These are phyloP conservation scores for Tetrao urogallus DNA, from an alignment of 2,113 vertebrate species.

Conservation along the genomic window DNA sequence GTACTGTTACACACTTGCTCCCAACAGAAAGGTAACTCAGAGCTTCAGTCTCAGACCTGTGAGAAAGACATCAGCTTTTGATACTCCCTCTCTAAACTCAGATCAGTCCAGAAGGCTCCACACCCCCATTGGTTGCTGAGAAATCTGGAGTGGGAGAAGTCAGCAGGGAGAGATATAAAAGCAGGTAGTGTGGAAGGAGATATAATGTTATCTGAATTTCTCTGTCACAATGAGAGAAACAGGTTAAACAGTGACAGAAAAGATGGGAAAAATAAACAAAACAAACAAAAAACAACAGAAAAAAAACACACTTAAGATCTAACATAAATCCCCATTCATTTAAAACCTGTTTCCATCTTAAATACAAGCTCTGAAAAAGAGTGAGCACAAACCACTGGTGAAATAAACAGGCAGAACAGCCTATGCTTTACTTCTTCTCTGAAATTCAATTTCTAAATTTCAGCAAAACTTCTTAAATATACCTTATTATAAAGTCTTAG, in stretches of 20 bases:
- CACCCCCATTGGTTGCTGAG: not conserved
- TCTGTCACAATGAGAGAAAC: not conserved
- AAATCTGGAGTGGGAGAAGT: not conserved
- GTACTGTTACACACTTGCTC: not conserved
- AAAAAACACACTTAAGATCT: not conserved
- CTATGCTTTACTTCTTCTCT: not conserved
- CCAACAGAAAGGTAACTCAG: not conserved
- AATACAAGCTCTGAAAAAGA: not conserved
- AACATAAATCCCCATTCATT: not conserved
- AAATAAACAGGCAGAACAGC: not conserved
- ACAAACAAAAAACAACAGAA: not conserved
- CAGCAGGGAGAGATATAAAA: not conserved
- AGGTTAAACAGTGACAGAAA: not conserved
- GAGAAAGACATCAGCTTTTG: not conserved
- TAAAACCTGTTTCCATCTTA: not conserved
- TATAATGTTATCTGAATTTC: not conserved
- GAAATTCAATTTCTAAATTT: not conserved
- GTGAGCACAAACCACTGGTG: not conserved
- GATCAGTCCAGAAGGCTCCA: not conserved
- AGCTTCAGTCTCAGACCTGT: not conserved
- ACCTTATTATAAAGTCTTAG: not conserved
- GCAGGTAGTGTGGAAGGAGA: not conserved
- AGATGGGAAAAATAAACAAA: not conserved
- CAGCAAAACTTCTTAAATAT: not conserved
- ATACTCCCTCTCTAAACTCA: not conserved